These are phyloP conservation scores for Triplophysa tibetana DNA, from an alignment of 2,113 vertebrate genomes.

Conservation along the genomic window DNA sequence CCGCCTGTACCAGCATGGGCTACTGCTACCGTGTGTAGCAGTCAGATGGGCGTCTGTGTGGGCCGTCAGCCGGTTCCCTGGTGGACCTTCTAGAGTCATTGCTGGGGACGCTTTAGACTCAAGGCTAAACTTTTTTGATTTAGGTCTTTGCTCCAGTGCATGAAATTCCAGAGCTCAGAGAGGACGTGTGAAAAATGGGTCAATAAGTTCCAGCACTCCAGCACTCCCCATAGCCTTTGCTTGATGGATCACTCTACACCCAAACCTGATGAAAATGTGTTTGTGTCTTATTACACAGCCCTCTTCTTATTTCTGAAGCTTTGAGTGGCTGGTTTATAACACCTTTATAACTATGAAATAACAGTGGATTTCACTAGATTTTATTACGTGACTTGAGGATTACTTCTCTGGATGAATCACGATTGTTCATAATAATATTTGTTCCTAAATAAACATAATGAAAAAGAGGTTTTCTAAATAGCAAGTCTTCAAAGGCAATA, in stretches of 20 bases:
- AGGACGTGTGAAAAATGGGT: constrained; percentile 49
- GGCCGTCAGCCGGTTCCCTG: background rate
- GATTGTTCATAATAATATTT: too few species aligned
- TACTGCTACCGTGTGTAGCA: background rate
- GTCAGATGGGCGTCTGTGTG: constrained; percentile 8
- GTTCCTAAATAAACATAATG: too few species aligned
- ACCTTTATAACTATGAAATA: background rate
- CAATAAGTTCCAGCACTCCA: constrained; percentile 35
- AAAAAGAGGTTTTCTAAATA: too few species aligned
- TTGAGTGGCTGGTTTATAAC: background rate
- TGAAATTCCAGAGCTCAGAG: constrained; percentile 32
- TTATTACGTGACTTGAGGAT: too few species aligned
- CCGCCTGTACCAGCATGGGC: background rate
- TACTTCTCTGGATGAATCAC: too few species aligned
- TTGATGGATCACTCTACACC: constrained; percentile 14
- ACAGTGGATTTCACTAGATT: background rate
- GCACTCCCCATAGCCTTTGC: constrained; percentile 27
- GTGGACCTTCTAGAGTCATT: constrained; percentile 27
- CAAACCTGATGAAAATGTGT: constrained; percentile 46
- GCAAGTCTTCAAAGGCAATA: too few species aligned
- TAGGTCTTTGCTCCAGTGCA: constrained; percentile 33
- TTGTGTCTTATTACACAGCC: constrained; percentile 25
- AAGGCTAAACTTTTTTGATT: constrained; percentile 47
- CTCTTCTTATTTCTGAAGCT: background rate
- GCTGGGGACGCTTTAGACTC: constrained; percentile 29